phyloP scores from a whole-genome alignment of 2,888 invertebrate genomes.

The Lysandra bellargus region DNA sequence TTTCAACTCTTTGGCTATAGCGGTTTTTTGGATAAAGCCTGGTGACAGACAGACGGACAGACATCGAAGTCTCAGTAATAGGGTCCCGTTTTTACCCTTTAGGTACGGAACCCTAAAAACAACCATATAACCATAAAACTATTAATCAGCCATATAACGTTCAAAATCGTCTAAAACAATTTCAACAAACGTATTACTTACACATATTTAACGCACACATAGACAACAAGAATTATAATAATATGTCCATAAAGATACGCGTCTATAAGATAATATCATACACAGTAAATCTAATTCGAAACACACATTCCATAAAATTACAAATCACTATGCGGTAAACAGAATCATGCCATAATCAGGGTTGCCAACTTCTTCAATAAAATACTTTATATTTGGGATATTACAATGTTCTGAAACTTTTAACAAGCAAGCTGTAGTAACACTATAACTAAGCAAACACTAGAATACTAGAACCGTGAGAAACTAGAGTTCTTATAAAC shows the following conservation, averaged over 20 bases:
- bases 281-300: slow-evolving; percentile 40
- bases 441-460: not conserved
- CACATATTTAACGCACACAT: not conserved
- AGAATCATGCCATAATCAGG: slow-evolving; percentile 19
- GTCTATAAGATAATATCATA: slow-evolving; percentile 11
- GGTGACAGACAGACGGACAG: too few relatives aligned
- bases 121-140: too few relatives aligned
- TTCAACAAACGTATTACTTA: not conserved
- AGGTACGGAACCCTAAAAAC: not conserved
- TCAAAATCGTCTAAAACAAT: not conserved
- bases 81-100: too few relatives aligned
- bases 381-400: not conserved
- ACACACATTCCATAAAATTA: slow-evolving; percentile 64
- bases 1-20: too few relatives aligned
- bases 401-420: not conserved
- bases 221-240: slow-evolving; percentile 3
- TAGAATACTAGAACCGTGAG: not conserved
- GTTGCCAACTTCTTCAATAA: not conserved
- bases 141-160: not conserved
- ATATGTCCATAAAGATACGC: not conserved
- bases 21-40: too few relatives aligned
- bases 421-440: not conserved
- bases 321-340: slow-evolving; percentile 49
- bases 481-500: not conserved
- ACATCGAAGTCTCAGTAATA: too few relatives aligned